phyloP scores from a whole-genome alignment of 2,113 vertebrate species.

The Dasypus novemcinctus region DNA sequence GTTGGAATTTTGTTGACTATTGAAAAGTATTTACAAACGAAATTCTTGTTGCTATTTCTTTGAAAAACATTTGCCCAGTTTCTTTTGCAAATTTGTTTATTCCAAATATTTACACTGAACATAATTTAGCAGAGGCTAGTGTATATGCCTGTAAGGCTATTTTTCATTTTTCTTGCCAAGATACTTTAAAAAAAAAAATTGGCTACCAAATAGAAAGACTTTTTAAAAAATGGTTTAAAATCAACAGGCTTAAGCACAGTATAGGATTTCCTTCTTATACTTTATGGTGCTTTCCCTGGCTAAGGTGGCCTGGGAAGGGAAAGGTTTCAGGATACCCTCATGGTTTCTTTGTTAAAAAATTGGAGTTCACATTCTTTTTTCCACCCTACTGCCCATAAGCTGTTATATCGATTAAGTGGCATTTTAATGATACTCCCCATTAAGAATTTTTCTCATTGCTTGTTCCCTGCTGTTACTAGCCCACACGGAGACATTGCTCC shows the following conservation, averaged over 20 bases:
- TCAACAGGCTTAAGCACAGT: neutral
- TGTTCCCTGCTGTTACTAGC: neutral
- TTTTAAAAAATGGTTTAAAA: neutral
- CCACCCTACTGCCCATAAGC: neutral
- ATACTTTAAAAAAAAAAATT: slow-evolving; percentile 1
- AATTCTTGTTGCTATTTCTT: neutral
- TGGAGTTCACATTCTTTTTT: neutral
- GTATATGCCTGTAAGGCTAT: neutral
- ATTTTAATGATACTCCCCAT: neutral
- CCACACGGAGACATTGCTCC: neutral
- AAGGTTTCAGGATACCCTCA: neutral
- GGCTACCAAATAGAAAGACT: neutral
- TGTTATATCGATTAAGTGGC: neutral
- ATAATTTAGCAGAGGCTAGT: neutral
- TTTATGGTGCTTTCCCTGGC: neutral
- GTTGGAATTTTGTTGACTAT: neutral
- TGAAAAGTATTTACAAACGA: neutral
- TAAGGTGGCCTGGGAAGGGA: neutral
- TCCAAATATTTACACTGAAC: neutral
- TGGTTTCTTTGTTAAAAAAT: neutral
- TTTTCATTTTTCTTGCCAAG: neutral
- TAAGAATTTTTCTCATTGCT: neutral
- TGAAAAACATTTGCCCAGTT: neutral
- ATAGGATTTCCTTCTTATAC: neutral
- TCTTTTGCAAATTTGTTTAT: neutral